phyloP scores from a whole-genome alignment of 2,888 invertebrate genomes.

The Cephus sareptanus region DNA sequence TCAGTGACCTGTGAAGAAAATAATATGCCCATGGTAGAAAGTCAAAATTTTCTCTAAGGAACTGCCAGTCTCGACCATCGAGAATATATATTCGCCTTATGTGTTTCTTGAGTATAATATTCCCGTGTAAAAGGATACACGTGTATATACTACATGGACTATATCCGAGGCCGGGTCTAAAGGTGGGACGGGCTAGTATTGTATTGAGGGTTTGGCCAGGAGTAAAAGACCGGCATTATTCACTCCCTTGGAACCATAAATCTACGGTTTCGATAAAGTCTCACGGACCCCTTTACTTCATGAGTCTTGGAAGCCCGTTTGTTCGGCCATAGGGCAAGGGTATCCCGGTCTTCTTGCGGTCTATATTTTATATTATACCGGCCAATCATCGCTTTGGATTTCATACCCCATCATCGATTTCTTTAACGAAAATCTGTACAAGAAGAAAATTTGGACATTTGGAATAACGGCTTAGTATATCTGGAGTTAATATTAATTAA shows the following conservation, averaged over 20 bases:
- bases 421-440: background rate
- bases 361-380: background rate
- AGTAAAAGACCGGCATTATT: slow-evolving; percentile 34
- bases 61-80: background rate
- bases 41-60: background rate
- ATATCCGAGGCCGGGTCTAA: too few species aligned
- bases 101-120: background rate
- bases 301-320: slow-evolving; percentile 4
- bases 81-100: background rate
- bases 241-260: slow-evolving; percentile 39
- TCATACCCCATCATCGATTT: background rate
- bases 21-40: background rate
- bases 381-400: background rate
- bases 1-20: background rate
- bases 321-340: background rate
- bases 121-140: background rate
- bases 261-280: slow-evolving; percentile 47
- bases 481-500: too few species aligned
- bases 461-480: background rate
- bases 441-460: background rate
- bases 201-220: slow-evolving; percentile 19
- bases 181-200: slow-evolving; percentile 6
- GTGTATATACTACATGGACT: background rate
- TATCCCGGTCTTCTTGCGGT: background rate
- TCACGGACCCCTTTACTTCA: slow-evolving; percentile 19